Evolutionary conservation across 2,888 invertebrate genomes (phyloP).

Genomic region (Acronicta psi): DNA sequence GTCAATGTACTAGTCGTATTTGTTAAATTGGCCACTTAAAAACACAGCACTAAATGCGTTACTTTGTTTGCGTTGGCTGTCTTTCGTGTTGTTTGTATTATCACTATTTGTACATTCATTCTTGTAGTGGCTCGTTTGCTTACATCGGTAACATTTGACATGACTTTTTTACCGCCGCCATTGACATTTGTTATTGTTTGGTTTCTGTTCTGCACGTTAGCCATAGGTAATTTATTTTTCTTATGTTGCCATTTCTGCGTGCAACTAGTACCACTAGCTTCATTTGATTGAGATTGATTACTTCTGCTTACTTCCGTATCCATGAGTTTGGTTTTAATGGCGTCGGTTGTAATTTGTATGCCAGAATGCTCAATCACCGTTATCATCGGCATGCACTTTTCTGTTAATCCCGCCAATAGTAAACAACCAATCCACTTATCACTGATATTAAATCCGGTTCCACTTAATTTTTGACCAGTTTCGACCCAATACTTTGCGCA

Average conservation of each 20-base stretch:
- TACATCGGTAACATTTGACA: constrained; percentile 1
- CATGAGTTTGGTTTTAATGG: constrained; percentile 3
- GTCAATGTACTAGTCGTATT: constrained; percentile 1
- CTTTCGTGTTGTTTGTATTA: background rate
- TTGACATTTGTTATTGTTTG: background rate
- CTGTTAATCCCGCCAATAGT: too few species aligned
- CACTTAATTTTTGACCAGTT: too few species aligned
- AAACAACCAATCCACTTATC: too few species aligned
- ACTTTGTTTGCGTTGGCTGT: background rate
- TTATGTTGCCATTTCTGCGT: constrained; percentile 3
- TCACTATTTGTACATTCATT: background rate
- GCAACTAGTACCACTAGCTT: background rate
- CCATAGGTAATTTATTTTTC: background rate
- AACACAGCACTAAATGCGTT: background rate
- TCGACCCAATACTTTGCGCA: too few species aligned
- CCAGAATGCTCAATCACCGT: too few species aligned
- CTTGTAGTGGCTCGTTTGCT: background rate
- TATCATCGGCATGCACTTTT: too few species aligned
- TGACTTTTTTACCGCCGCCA: background rate
- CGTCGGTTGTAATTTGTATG: background rate
- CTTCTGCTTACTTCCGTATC: background rate
- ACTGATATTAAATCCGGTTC: too few species aligned
- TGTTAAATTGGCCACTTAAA: background rate
- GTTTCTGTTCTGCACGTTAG: too few species aligned
- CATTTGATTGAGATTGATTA: too few species aligned